Percentiles rank a stretch among this genome's conserved stretches.
These are phyloP conservation scores for Psilopsiagon aymara DNA, from an alignment of 2,113 vertebrate species.

Conservation along the genomic window DNA sequence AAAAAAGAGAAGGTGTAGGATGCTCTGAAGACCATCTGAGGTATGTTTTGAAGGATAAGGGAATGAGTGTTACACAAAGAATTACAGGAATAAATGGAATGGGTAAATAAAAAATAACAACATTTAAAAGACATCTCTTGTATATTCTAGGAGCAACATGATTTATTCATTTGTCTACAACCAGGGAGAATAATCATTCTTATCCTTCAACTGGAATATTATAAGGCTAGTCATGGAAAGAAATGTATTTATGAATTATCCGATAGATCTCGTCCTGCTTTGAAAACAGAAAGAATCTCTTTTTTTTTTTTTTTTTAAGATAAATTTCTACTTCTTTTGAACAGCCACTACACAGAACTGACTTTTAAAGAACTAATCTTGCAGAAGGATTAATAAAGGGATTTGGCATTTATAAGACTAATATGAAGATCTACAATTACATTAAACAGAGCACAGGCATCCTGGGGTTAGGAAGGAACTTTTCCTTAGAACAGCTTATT, in stretches of 20 bases:
- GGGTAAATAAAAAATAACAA: not conserved
- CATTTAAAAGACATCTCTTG: not conserved
- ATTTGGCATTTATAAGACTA: slow-evolving; percentile 36
- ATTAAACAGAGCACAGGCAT: slow-evolving; percentile 16
- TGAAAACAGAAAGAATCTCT: not conserved
- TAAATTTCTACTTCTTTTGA: not conserved
- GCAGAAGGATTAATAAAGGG: slow-evolving; percentile 31
- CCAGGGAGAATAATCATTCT: not conserved
- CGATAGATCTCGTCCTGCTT: not conserved
- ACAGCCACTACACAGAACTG: not conserved
- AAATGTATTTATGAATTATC: not conserved
- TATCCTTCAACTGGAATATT: not conserved
- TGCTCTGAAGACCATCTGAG: not conserved
- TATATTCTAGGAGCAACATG: not conserved
- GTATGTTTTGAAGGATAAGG: not conserved
- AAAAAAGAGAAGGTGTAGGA: not conserved
- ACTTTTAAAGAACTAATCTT: not conserved
- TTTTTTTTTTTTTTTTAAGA: not conserved
- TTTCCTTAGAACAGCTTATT: slow-evolving; percentile 34
- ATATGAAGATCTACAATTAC: slow-evolving; percentile 36
- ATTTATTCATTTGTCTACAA: not conserved
- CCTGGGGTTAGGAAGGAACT: slow-evolving; percentile 3
- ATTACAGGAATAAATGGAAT: not conserved
- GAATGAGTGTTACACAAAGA: not conserved
- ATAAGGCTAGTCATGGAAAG: not conserved